These are phyloP conservation scores for Nezara viridula DNA, from an alignment of 2,888 invertebrate genomes.

Conservation along the genomic window DNA sequence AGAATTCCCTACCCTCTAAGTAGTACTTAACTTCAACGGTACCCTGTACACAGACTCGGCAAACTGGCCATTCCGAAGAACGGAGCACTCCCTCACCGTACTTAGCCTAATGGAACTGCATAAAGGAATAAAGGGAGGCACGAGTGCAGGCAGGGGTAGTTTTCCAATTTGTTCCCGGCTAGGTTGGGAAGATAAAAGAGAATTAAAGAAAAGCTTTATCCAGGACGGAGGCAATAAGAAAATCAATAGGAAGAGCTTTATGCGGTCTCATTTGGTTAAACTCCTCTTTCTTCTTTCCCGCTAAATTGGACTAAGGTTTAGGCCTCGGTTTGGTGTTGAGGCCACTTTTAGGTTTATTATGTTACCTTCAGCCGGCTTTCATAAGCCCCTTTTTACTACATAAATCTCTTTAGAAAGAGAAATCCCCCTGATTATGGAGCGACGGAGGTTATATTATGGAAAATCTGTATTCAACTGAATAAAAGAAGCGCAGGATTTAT, in stretches of 20 bases:
- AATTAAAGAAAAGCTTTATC: constrained; percentile 45
- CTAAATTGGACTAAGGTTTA: constrained; percentile 20
- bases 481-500: not conserved
- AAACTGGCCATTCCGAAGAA: not conserved
- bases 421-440: not conserved
- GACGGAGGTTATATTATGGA: not conserved
- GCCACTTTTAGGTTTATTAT: constrained; percentile 4
- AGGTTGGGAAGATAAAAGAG: not conserved
- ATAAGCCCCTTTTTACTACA: constrained; percentile 16
- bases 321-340: not conserved
- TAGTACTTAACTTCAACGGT: not conserved
- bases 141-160: constrained; percentile 5
- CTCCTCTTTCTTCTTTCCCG: constrained; percentile 22
- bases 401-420: not conserved
- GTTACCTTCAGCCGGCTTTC: constrained; percentile 2
- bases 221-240: constrained; percentile 37
- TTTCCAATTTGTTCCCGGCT: not conserved
- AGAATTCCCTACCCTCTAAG: not conserved
- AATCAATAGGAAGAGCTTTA: constrained; percentile 41
- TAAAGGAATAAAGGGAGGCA: not conserved
- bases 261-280: constrained; percentile 49
- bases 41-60: not conserved
- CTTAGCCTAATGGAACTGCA: constrained; percentile 33
- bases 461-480: not conserved
- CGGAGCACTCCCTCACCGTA: not conserved